phyloP scores from a whole-genome alignment of 2,888 invertebrate genomes.

The Microchrysa polita region DNA sequence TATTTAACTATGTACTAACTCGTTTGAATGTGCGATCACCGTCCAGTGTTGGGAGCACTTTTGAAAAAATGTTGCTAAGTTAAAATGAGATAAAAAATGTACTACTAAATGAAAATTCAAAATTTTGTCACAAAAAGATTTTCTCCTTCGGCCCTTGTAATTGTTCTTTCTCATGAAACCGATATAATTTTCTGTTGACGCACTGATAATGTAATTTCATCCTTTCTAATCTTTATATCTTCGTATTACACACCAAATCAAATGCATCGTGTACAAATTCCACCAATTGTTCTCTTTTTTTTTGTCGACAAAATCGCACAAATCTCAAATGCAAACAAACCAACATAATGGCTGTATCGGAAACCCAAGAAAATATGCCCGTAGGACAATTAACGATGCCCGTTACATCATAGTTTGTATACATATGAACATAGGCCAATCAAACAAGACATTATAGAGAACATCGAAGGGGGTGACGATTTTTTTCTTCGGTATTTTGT shows the following conservation, averaged over 20 bases:
- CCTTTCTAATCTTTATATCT: slow-evolving; percentile 2
- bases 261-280: not conserved
- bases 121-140: no score
- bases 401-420: not conserved
- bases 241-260: not conserved
- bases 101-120: no score
- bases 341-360: not conserved
- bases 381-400: slow-evolving; percentile 27
- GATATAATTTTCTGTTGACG: no score
- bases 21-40: no score
- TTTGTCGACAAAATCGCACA: slow-evolving; percentile 3
- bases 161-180: not conserved
- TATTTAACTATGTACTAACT: no score
- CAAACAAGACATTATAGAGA: no score
- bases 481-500: no score
- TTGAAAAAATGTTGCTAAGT: no score
- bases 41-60: no score
- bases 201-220: not conserved
- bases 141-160: no score
- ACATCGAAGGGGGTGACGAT: no score
- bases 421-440: not conserved
- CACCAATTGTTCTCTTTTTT: not conserved
- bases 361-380: not conserved
- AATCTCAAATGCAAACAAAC: slow-evolving; percentile 34
- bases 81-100: no score